phyloP scores from a whole-genome alignment of 2,888 invertebrate genomes.

The Labia minor region DNA sequence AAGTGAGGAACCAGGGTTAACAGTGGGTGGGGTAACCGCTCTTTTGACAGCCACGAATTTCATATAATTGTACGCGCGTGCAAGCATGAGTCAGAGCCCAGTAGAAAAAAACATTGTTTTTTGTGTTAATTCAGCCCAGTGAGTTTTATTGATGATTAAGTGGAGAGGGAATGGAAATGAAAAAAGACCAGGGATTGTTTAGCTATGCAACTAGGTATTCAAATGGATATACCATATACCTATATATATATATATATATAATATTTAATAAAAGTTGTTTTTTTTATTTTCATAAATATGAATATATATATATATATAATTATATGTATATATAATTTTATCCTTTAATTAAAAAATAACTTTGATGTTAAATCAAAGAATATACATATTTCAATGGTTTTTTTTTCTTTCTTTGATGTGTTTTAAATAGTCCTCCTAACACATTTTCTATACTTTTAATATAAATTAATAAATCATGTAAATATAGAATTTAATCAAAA shows the following conservation, averaged over 20 bases:
- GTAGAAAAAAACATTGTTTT: neutral
- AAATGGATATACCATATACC: neutral
- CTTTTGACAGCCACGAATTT: slow-evolving; percentile 7
- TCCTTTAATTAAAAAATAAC: neutral
- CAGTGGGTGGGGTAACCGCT: neutral
- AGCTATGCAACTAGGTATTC: neutral
- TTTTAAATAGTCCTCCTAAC: too few relatives aligned
- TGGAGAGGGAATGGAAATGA: neutral
- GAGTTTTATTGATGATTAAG: slow-evolving; percentile 13
- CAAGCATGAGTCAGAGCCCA: neutral
- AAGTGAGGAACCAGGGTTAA: neutral
- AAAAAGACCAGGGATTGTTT: neutral
- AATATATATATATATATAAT: neutral
- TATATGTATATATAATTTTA: too few relatives aligned
- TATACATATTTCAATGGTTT: neutral
- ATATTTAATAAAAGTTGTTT: neutral
- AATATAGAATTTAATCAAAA: too few relatives aligned
- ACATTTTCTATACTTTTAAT: too few relatives aligned
- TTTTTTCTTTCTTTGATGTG: too few relatives aligned
- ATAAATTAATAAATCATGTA: too few relatives aligned
- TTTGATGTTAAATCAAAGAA: slow-evolving; percentile 4
- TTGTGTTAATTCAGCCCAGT: neutral
- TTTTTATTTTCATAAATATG: too few relatives aligned
- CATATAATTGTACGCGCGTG: slow-evolving; percentile 13
- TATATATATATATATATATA: neutral